Percentiles rank a stretch among this genome's conserved stretches.
These are phyloP conservation scores for Ascaphus truei DNA, from an alignment of 2,113 vertebrate species.

Conservation along the genomic window DNA sequence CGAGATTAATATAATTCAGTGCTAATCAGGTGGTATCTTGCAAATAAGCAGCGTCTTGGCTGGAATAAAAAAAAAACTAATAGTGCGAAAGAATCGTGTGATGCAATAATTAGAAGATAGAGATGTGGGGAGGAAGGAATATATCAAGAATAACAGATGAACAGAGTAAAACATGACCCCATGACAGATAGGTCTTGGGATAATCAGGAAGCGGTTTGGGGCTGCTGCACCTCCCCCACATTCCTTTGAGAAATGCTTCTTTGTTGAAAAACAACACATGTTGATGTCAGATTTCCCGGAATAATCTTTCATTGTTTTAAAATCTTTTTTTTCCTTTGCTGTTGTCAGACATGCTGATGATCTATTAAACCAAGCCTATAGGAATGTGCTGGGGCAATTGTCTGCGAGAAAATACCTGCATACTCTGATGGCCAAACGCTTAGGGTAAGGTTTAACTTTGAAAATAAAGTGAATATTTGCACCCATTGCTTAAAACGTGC, in stretches of 20 bases:
- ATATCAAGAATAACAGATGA: conserved; percentile 7
- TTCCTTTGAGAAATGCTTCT: conserved; percentile 25
- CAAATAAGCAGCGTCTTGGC: conserved; percentile 3
- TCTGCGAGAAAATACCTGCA: conserved; percentile 90
- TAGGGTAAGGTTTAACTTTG: conserved; percentile 75
- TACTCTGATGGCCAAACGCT: conserved; percentile 82
- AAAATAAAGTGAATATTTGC: neutral
- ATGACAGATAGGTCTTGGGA: conserved; percentile 18
- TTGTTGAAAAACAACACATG: conserved; percentile 31
- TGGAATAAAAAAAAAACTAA: neutral
- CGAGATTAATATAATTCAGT: conserved; percentile 11
- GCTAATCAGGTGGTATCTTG: conserved; percentile 22
- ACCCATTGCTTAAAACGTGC: no score
- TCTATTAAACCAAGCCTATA: conserved; percentile 93
- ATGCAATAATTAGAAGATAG: neutral
- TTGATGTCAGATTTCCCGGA: conserved; percentile 34
- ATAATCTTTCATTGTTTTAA: conserved; percentile 24
- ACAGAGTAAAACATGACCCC: conserved; percentile 30
- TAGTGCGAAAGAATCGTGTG: neutral
- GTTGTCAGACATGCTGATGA: conserved; percentile 79
- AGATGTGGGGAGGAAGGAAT: conserved; percentile 14
- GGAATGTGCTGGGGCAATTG: conserved; percentile 85
- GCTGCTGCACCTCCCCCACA: conserved; percentile 16
- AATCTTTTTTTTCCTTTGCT: conserved; percentile 24
- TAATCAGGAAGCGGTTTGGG: conserved; percentile 28